A percentile compares a stretch with the other conserved stretches of the same genome.
These are phyloP conservation scores for Menidia beryllina DNA, from an alignment of 2,113 vertebrate species.

Conservation along the genomic window DNA sequence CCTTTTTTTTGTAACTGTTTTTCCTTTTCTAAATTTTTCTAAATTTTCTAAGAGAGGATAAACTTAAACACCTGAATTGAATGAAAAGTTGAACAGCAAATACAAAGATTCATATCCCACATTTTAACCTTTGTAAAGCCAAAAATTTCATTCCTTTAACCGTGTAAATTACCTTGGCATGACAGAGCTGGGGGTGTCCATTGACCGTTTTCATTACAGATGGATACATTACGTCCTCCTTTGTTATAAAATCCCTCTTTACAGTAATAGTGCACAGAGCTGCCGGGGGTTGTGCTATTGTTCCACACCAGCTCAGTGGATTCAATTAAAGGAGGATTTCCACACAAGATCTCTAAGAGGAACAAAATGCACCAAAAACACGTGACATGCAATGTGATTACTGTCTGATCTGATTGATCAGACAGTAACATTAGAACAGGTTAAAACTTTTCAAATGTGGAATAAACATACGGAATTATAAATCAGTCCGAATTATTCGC, in stretches of 20 bases:
- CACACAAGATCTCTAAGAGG: constrained; percentile 70
- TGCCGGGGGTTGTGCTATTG: constrained; percentile 46
- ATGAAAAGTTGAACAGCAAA: no score
- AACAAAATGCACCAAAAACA: constrained; percentile 34
- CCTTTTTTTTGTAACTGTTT: no score
- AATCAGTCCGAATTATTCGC: no score
- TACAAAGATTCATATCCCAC: background rate
- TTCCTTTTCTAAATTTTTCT: background rate
- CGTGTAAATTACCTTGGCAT: constrained; percentile 71
- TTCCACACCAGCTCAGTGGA: constrained; percentile 62
- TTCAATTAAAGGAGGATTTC: constrained; percentile 57
- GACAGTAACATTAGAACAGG: background rate
- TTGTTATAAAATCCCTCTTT: constrained; percentile 65
- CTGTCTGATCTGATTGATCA: background rate
- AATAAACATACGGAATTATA: no score
- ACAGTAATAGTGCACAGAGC: constrained; percentile 68
- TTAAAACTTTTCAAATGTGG: no score
- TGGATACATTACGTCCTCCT: constrained; percentile 54
- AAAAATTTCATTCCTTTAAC: background rate
- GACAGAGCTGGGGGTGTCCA: constrained; percentile 63
- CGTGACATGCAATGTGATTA: background rate
- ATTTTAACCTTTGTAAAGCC: background rate
- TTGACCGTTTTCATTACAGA: constrained; percentile 63
- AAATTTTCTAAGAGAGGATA: background rate
- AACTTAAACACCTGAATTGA: background rate